These are phyloP conservation scores for Panulirus ornatus DNA, from an alignment of 1,140 invertebrate species.

Conservation along the genomic window DNA sequence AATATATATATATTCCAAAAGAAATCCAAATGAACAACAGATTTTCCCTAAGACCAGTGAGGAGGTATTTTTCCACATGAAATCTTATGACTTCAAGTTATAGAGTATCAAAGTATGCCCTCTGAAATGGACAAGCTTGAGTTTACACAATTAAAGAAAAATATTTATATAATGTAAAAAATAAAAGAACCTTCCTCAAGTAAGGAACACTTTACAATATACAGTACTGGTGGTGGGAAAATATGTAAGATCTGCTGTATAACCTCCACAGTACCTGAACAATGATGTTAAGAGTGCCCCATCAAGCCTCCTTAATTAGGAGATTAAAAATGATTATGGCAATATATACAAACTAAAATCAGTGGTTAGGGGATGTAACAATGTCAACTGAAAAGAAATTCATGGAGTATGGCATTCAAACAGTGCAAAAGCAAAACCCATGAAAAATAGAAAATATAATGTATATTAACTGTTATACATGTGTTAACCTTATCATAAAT, in stretches of 20 bases:
- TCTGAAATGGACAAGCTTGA: no score
- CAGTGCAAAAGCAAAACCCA: neutral
- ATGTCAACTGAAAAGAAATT: neutral
- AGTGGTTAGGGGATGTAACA: neutral
- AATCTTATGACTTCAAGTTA: no score
- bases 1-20: no score
- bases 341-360: neutral
- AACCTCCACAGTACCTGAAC: neutral
- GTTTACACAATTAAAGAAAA: no score
- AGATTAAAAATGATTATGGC: neutral
- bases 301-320: neutral
- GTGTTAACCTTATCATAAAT: neutral
- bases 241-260: neutral
- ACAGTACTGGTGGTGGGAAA: neutral
- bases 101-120: no score
- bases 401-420: neutral
- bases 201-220: neutral
- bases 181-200: neutral
- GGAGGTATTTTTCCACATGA: no score
- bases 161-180: no score
- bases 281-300: slow-evolving; percentile 1
- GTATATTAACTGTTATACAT: neutral
- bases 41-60: no score
- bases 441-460: neutral
- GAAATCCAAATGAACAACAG: no score